Evolutionary conservation across 1,140 invertebrate species (phyloP).

Genomic region (Bombus superbus): DNA sequence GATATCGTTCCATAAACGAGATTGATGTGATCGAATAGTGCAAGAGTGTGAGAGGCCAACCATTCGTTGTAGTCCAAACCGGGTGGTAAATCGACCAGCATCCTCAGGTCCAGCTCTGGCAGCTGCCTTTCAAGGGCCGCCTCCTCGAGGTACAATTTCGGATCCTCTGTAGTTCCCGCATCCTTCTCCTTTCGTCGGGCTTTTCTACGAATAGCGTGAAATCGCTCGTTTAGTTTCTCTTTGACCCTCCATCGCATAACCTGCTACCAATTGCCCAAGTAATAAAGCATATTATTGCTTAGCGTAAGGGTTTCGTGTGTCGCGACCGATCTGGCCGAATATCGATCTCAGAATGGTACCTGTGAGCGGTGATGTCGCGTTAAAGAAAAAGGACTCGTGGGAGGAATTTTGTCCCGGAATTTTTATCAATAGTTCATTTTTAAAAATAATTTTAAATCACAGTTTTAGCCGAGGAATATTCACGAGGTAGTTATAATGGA

Average conservation of each 20-base stretch:
- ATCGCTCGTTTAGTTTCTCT: constrained; percentile 2
- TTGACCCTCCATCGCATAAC: too few species aligned
- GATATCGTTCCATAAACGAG: constrained; percentile 98
- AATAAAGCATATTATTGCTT: constrained; percentile 32
- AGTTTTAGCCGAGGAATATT: not conserved
- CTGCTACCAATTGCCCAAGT: constrained; percentile 24
- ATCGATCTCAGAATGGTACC: not conserved
- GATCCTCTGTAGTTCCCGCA: constrained; percentile 90
- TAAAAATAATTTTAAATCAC: not conserved
- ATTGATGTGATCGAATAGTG: constrained; percentile 99
- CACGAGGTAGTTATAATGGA: not conserved
- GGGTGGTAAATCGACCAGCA: constrained; percentile 95
- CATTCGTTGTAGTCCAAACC: constrained; percentile 99
- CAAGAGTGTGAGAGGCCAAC: constrained; percentile 98
- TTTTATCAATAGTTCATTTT: too few species aligned
- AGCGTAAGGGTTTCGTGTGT: not conserved
- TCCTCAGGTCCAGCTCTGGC: constrained; percentile 95
- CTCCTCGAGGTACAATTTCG: constrained; percentile 97
- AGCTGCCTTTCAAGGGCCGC: constrained; percentile 95
- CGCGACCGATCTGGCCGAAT: not conserved
- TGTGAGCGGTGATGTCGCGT: not conserved
- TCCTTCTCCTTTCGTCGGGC: constrained; percentile 98
- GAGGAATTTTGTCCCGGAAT: not conserved
- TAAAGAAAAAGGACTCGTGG: not conserved
- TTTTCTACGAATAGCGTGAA: constrained; percentile 88